Evolutionary conservation across 2,797 vertebrate genomes (phyloP).

Genomic region (Gambusia yucatana): DNA sequence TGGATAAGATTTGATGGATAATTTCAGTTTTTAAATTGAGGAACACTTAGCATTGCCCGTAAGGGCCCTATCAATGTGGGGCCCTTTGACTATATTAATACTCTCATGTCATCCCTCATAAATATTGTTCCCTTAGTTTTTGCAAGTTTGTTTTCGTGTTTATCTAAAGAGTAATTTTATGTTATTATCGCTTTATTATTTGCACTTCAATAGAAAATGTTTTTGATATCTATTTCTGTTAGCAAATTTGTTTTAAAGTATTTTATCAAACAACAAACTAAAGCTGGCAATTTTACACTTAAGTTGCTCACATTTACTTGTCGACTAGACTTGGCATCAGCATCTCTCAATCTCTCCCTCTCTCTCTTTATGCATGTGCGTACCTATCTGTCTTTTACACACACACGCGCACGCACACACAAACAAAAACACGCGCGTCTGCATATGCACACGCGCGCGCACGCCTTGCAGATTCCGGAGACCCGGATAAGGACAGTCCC

Average conservation of each 20-base stretch:
- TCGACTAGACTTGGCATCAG: constrained; percentile 7
- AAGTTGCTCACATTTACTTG: constrained; percentile 14
- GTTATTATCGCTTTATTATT: not conserved
- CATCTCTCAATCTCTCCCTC: not conserved
- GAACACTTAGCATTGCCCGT: not conserved
- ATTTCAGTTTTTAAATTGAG: not conserved
- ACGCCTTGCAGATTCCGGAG: constrained; percentile 84
- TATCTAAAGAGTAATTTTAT: not conserved
- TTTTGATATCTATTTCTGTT: not conserved
- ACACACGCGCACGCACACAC: not conserved
- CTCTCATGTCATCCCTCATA: not conserved
- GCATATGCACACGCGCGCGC: constrained; percentile 11
- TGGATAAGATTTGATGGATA: not conserved
- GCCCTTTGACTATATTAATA: not conserved
- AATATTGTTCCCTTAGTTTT: not conserved
- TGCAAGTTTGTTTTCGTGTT: not conserved
- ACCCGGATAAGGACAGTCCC: constrained; percentile 96
- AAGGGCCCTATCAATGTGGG: not conserved
- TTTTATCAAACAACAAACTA: not conserved
- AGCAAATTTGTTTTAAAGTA: no score
- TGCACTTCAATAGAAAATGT: not conserved
- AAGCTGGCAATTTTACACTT: constrained; percentile 7
- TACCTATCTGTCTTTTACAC: constrained; percentile 10
- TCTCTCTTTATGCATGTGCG: not conserved
- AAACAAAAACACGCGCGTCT: not conserved